A percentile compares a stretch with the other conserved stretches of the same genome.
Conservation (phyloP, 1,140 invertebrate species). For the Pollicipes pollicipes region DNA sequence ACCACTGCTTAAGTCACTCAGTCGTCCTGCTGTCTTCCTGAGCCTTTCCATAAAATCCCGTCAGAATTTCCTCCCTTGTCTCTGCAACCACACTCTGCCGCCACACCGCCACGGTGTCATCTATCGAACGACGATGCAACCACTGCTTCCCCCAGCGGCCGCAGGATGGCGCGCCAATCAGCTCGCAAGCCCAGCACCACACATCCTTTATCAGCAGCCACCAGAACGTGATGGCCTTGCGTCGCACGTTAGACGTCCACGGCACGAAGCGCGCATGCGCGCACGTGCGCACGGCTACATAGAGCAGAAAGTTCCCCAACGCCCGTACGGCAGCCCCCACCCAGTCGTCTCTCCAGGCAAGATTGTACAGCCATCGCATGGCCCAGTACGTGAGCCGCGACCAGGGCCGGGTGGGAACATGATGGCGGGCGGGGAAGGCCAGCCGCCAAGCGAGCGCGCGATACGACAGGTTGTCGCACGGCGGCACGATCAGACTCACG, state of each 20-base stretch:
- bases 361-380: neutral
- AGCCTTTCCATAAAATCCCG: neutral
- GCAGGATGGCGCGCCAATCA: neutral
- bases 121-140: neutral
- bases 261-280: neutral
- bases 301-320: neutral
- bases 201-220: neutral
- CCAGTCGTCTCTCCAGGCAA: neutral
- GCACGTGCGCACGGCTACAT: neutral
- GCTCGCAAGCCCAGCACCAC: neutral
- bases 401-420: neutral
- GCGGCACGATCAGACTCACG: neutral
- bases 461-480: neutral
- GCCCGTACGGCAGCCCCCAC: neutral
- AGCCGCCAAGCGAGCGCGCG: neutral
- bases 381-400: neutral
- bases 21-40: neutral
- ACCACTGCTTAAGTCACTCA: no score
- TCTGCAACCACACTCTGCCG: neutral
- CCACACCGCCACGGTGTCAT: neutral
- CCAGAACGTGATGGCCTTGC: neutral
- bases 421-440: neutral
- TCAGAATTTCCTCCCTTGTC: neutral
- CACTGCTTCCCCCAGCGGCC: slow-evolving; percentile 1
- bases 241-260: neutral